phyloP scores from a whole-genome alignment of 2,888 invertebrate genomes.

The Itoplectis maculator region DNA sequence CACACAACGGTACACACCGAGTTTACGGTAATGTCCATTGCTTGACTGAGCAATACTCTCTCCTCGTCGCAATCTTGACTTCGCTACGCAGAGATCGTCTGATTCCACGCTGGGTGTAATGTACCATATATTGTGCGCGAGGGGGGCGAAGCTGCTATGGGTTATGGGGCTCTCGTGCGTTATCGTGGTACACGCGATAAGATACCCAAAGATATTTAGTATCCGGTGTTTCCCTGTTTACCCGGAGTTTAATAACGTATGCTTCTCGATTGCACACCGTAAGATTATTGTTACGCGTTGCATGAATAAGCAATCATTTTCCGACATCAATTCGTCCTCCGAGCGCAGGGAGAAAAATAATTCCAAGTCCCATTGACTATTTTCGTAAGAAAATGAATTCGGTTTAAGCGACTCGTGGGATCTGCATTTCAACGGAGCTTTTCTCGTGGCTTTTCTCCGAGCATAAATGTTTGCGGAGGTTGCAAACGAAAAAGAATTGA shows the following conservation, averaged over 20 bases:
- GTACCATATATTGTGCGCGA: background rate
- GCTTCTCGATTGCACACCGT: background rate
- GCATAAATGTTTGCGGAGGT: no score
- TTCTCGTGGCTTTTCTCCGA: no score
- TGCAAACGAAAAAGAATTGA: background rate
- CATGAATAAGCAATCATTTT: no score
- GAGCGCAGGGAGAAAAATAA: no score
- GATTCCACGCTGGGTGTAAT: conserved; percentile 44
- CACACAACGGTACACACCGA: conserved; percentile 16
- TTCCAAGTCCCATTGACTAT: no score
- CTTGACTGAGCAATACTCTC: conserved; percentile 8
- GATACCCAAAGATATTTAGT: background rate
- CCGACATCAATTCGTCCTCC: no score
- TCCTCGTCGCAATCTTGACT: conserved; percentile 41
- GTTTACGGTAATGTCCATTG: background rate
- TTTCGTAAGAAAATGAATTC: no score
- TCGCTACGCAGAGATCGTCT: conserved; percentile 43
- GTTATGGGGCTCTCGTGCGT: no score
- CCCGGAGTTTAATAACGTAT: background rate
- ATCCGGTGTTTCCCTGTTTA: background rate
- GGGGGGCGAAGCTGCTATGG: background rate
- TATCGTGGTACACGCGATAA: background rate
- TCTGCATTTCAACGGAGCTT: no score
- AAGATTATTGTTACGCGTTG: no score
- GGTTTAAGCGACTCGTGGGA: no score